These are phyloP conservation scores for Melanotus villosus DNA, from an alignment of 2,888 invertebrate genomes.

Conservation along the genomic window DNA sequence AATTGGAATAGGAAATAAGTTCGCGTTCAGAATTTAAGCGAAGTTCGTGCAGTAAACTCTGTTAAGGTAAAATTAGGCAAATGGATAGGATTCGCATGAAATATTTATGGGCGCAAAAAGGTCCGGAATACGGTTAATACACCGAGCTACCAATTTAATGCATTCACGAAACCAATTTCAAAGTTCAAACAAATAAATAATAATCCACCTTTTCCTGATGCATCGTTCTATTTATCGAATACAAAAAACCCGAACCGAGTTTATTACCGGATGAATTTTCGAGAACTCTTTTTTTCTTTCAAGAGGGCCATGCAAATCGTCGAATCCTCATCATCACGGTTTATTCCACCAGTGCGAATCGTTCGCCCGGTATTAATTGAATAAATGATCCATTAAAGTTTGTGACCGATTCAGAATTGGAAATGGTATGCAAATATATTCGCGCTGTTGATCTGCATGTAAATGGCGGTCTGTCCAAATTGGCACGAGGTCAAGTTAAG, in stretches of 20 bases:
- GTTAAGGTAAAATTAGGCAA: constrained; percentile 40
- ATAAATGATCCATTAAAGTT: constrained; percentile 43
- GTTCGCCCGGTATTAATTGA: constrained; percentile 32
- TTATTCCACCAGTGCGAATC: background rate
- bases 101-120: constrained; percentile 40
- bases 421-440: constrained; percentile 58
- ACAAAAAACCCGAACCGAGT: background rate
- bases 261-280: background rate
- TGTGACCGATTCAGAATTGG: constrained; percentile 42
- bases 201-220: constrained; percentile 30
- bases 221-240: constrained; percentile 3
- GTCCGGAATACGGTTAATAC: constrained; percentile 35
- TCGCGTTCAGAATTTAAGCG: constrained; percentile 27
- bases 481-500: constrained; percentile 56
- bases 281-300: background rate
- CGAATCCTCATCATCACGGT: too few species aligned
- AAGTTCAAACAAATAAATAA: constrained; percentile 41
- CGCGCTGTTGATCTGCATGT: constrained; percentile 57
- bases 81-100: constrained; percentile 41
- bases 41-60: constrained; percentile 35
- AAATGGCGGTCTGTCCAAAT: constrained; percentile 57
- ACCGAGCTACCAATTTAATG: constrained; percentile 35
- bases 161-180: constrained; percentile 40
- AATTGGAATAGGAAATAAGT: constrained; percentile 31
- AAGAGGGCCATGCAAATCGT: background rate